Evolutionary conservation across 2,888 invertebrate genomes (phyloP), one percentile per base, ranked within the genome.

Genomic region (Heliconius hortense): DNA sequence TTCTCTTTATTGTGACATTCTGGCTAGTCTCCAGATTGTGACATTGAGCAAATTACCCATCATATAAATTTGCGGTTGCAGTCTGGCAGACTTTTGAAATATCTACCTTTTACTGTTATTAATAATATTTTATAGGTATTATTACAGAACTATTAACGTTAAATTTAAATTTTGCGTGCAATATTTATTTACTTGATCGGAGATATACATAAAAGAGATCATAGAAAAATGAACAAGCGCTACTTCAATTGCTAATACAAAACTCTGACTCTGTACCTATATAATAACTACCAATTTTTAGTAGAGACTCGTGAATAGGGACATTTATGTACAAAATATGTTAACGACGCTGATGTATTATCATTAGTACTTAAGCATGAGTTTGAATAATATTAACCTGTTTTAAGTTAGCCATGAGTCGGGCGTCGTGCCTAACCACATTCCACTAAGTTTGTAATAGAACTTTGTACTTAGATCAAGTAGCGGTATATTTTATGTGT

Each of bases 1-100:
- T 89, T 90, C 90, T 87, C 88, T 87, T 88, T 90, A 90, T 91
- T 91, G 90, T 90, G 90, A 88, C 88, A 91, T 88, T 89, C 88
- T 92, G 92, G 91, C 92, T 82, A 81, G 79, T 84, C 85, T 89
- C 91, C 91, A 91, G 87, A 86, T 87, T 85, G 88, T 84, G 85
- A 86, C 88, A 87, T 87, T 88, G 85, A 87, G 88, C 86, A 87
- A 86, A 87, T 86, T 85, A 82, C 81, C 83, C 82, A 84, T 86
- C 85, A 83, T 82, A 85, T 85, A 83, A 75, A 79, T 77, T 75
- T 78, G 78, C 75, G 78, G 79, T 77, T 76, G 77, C 76, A 77
- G 53, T 75, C 73, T 79, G 75, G 79, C 79, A 79, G 78, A 73
- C 71, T 76, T 13, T 26, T 72, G 60, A 53, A 76, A 53, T 75